A percentile compares a stretch with the other conserved stretches of the same genome.
These are phyloP conservation scores for Darevskia mixta DNA, from an alignment of 2,797 vertebrate species.

Conservation along the genomic window DNA sequence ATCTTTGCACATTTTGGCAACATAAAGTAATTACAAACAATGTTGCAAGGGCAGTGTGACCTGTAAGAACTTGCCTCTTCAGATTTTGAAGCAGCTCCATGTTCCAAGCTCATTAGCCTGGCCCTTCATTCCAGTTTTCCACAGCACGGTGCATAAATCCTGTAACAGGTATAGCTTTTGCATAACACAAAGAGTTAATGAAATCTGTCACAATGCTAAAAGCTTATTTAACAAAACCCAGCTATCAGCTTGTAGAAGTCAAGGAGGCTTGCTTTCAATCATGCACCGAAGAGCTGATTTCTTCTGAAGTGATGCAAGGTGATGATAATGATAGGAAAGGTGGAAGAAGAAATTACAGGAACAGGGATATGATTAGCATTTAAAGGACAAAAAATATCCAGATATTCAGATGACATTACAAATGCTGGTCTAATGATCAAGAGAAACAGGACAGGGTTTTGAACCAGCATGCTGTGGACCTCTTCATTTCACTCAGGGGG, in stretches of 20 bases:
- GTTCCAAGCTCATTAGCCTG: background rate
- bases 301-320: background rate
- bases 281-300: background rate
- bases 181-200: background rate
- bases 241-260: background rate
- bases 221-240: background rate
- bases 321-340: background rate
- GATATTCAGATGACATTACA: background rate
- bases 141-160: background rate
- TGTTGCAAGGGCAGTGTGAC: background rate
- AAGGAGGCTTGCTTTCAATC: slow-evolving; percentile 4
- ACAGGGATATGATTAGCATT: background rate
- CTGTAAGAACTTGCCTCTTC: fast-evolving
- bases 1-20: background rate
- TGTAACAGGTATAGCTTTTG: background rate
- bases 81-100: background rate
- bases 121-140: background rate
- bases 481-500: background rate
- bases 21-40: slow-evolving; percentile 10
- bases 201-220: slow-evolving; percentile 5
- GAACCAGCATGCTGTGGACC: background rate
- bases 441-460: background rate
- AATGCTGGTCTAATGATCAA: background rate
- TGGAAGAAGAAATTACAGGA: background rate
- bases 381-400: background rate